Evolutionary conservation across 2,113 vertebrate genomes (phyloP), one percentile per base, ranked within the genome.

Genomic region (Dipodomys spectabilis): DNA sequence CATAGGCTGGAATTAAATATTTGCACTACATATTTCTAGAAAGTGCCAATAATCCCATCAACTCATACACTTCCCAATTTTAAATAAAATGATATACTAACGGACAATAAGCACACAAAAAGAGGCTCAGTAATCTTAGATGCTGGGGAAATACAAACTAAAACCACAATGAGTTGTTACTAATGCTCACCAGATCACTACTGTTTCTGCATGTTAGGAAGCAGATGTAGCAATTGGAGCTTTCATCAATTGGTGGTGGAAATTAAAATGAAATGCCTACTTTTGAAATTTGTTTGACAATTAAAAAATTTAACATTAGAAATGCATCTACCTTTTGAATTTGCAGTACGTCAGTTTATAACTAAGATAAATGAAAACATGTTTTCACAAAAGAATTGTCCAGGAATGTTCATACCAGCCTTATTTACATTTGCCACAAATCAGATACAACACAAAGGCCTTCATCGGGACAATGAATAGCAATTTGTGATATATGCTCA

Each of bases 321-420:
- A 39, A 39, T 39, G 39, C 39, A 39, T 39, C 39, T 39, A 39
- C 20, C 20, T 39, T 71, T 22, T 77, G 79, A 87, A 27, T 19
- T 35, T 95, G 77, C n/a, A 86, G 65, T 74, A 86, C 87, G 10
- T 82, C 20, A 72, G 35, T 82, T 85, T 96, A 60, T 75, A 85
- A 8, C 10, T 35, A 74, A 95, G 49, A 88, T 39, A 82, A 74
- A 88, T 77, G 35, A 92, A 81, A 77, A 65, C 5, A 68, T 74
- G 35, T n/a, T 18, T 23, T 20, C 6, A 44, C 57, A 75, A 32
- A 87, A 80, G 77, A 90, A 64, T 57, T 67, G 39, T 7, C 20
- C 8, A 8, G 78, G 82, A 68, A 80, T 92, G 6, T 75, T 88
- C 30, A 20, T 60, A 71, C 30, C 11, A 74, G 28, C 28, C 80